Evolutionary conservation across 2,888 invertebrate species (phyloP), one percentile per base, ranked within the genome.

Genomic region (Sesia apiformis): DNA sequence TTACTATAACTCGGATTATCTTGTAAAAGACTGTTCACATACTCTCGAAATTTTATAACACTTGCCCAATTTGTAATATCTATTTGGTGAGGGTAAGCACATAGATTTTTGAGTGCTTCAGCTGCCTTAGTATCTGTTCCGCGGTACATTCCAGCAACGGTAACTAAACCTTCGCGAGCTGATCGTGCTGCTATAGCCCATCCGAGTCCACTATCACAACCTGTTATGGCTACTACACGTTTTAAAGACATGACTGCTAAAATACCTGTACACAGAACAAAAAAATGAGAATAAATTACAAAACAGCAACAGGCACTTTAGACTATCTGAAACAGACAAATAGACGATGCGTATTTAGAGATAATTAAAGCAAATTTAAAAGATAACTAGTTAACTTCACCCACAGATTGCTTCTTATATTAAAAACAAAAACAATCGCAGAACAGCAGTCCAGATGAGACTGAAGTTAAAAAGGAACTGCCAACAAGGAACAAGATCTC

Each of bases 141-240:
- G 46, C 90, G 87, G 53, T 94, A 91, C 78, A 95, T 94, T 51
- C 94, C 94, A 8, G 96, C 96, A 42, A 97, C 85, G 2, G 97
- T 96, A 3, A 92, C 91, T 62, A 95, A 89, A 0, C 94, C 95
- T 65, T 91, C 84, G 4, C 91, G 81, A 4, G 90, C 90, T 4
- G 91, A 81, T 61, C 93, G 90, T 38, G 92, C 88, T 0, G 94
- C 94, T 52, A 94, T 74, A 3, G 93, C 92, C 81, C 92, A 95
- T 55, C 97, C 97, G 8, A 97, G 89, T 3, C 97, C 97, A 56
- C 95, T 94, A 80, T 97, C 96, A 74, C 97, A 97, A 49, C 97
- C 97, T 4, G 95, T 95, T 62, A 97, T 93, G 23, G 95, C 90
- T 46, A 94, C 86, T 3, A 94, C 90, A 56, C 39, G 8, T 38